These are phyloP conservation scores for Danaus chrysippus DNA, from an alignment of 2,888 invertebrate genomes.

Conservation along the genomic window DNA sequence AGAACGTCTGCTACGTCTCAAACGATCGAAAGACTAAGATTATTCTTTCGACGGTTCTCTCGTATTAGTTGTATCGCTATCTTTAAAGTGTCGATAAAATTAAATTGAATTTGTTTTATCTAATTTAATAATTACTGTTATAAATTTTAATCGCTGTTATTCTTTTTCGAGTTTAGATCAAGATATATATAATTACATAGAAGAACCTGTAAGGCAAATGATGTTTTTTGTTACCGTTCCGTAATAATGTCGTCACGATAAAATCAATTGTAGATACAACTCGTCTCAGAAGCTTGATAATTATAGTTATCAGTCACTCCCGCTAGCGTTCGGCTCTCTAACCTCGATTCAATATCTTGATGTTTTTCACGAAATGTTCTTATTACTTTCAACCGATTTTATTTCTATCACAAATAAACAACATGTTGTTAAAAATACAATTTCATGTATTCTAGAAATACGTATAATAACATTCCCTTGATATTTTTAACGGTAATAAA, in stretches of 20 bases:
- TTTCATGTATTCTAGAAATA: too few relatives aligned
- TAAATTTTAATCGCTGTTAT: slow-evolving; percentile 37
- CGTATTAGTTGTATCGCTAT: slow-evolving; percentile 22
- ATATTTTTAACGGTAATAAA: not conserved
- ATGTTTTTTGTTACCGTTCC: slow-evolving; percentile 24
- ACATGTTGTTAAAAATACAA: too few relatives aligned
- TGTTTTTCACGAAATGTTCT: not conserved
- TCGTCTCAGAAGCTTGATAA: slow-evolving; percentile 60
- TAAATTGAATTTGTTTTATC: slow-evolving; percentile 20
- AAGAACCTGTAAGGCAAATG: slow-evolving; percentile 28
- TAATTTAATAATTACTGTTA: slow-evolving; percentile 22
- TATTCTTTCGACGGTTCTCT: slow-evolving; percentile 61
- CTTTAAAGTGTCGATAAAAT: slow-evolving; percentile 13
- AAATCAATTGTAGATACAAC: slow-evolving; percentile 64
- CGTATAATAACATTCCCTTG: too few relatives aligned
- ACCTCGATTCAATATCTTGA: slow-evolving; percentile 12
- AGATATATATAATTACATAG: slow-evolving; percentile 40
- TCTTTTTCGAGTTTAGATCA: slow-evolving; percentile 53
- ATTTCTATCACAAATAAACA: too few relatives aligned
- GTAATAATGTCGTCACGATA: slow-evolving; percentile 70
- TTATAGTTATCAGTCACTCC: slow-evolving; percentile 54
- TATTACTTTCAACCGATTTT: too few relatives aligned
- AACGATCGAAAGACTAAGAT: slow-evolving; percentile 59
- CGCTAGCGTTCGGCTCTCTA: slow-evolving; percentile 33
- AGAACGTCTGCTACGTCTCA: slow-evolving; percentile 65